Evolutionary conservation across 2,113 vertebrate genomes (phyloP).

Genomic region (Phainopepla nitens): DNA sequence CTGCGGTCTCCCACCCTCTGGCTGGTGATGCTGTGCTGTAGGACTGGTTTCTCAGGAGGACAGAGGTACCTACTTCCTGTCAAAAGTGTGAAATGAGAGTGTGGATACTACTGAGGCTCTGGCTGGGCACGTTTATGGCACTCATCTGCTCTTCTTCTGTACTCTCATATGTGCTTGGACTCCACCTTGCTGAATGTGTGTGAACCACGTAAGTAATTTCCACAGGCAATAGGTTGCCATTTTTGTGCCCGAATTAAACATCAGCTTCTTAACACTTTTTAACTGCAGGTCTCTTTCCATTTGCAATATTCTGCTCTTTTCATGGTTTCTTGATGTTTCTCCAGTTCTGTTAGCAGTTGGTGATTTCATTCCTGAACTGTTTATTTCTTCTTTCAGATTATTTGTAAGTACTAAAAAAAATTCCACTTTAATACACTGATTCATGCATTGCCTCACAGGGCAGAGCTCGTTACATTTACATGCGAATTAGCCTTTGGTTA

Average conservation of each 20-base stretch:
- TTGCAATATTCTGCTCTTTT: not conserved
- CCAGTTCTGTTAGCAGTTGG: not conserved
- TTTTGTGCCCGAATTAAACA: not conserved
- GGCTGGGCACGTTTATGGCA: not conserved
- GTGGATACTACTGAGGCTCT: not conserved
- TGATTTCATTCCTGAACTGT: not conserved
- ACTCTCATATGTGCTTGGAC: not conserved
- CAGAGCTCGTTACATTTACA: slow-evolving; percentile 11
- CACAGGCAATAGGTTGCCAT: not conserved
- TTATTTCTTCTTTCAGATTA: slow-evolving; percentile 26
- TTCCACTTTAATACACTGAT: not conserved
- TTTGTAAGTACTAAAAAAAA: not conserved
- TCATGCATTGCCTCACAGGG: not conserved
- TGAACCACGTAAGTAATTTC: not conserved
- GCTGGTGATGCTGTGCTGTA: accelerated
- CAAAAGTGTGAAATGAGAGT: not conserved
- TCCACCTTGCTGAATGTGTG: not conserved
- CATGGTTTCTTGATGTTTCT: not conserved
- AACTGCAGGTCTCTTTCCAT: not conserved
- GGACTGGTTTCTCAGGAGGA: not conserved
- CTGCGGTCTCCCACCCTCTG: accelerated
- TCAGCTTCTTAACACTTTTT: not conserved
- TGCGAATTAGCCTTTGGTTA: slow-evolving; percentile 22
- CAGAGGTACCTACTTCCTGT: not conserved
- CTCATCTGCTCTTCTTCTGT: not conserved